Evolutionary conservation across 2,888 invertebrate genomes (phyloP), one percentile per base, ranked within the genome.

Genomic region (Synanthedon tipuliformis): DNA sequence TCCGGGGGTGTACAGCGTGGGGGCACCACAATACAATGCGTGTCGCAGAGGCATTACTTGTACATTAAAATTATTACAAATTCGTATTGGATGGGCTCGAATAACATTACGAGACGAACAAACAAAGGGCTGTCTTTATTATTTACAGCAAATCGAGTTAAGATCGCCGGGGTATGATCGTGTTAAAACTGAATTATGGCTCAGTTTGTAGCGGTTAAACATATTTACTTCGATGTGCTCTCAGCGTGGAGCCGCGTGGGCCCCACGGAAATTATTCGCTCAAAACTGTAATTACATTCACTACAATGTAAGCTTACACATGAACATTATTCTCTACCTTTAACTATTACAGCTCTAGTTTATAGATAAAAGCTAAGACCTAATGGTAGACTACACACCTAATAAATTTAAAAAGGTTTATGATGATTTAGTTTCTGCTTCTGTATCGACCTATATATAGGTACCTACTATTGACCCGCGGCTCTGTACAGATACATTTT

Each of bases 51-150:
- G 60, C 69, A 72, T 72, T 71, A 73, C 71, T 71, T 65, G 64
- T 68, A 64, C 79, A 81, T 81, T 80, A 80, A 81, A 85, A 76
- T 82, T 73, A 79, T 83, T 78, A 81, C 82, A 81, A 85, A 84
- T 84, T 73, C 73, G 62, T 61, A 70, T 73, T 64, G 69, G 69
- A 81, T 76, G 76, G 75, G 70, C 69, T 69, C 74, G 75, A 81
- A 77, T 71, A 71, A 71, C 72, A 78, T 76, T 73, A 75, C 59
- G 59, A 59, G 54, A 59, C 57, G 56, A 71, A 72, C 61, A 55
- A 55, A 56, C 55, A 58, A 59, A 58, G 53, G 55, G 57, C 59
- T 40, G 40, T 34, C 50, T 50, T 45, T 56, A 71, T 75, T 76
- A 75, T 78, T 79, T 71, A 70, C 69, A 68, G 59, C 59, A 68